Evolutionary conservation across 2,797 vertebrate species (phyloP).

Genomic region (Neopelma chrysocephalum): DNA sequence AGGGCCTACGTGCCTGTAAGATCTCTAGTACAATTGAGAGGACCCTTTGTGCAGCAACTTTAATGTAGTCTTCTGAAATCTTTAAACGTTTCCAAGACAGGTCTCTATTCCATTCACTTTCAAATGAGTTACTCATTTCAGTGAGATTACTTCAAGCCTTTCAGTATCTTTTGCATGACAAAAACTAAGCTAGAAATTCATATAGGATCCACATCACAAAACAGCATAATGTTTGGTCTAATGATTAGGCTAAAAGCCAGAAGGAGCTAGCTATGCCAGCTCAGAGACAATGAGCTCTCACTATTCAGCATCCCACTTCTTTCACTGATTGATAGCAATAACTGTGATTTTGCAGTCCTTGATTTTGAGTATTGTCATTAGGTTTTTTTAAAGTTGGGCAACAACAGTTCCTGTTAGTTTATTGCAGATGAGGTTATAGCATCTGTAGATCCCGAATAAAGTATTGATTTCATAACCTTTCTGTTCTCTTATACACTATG

Average conservation of each 20-base stretch:
- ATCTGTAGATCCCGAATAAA: neutral
- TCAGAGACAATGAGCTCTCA: neutral
- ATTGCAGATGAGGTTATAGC: neutral
- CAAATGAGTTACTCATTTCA: slow-evolving; percentile 56
- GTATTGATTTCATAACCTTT: neutral
- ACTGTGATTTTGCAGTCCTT: neutral
- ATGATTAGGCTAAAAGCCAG: slow-evolving; percentile 15
- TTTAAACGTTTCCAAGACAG: neutral
- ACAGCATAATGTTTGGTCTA: slow-evolving; percentile 24
- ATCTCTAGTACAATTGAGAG: neutral
- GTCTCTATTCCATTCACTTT: slow-evolving; percentile 30
- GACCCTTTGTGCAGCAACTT: neutral
- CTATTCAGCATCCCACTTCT: neutral
- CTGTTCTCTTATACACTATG: neutral
- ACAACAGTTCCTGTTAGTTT: neutral
- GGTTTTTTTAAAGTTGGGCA: neutral
- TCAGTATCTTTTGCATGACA: slow-evolving; percentile 35
- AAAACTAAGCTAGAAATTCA: slow-evolving; percentile 4
- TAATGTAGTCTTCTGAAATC: slow-evolving; percentile 31
- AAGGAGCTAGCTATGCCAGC: slow-evolving; percentile 2
- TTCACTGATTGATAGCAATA: neutral
- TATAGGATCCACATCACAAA: slow-evolving; percentile 1
- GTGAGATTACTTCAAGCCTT: slow-evolving; percentile 22
- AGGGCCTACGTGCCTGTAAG: neutral
- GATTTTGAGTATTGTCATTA: neutral